A percentile compares a stretch with the other conserved stretches of the same genome.
These are phyloP conservation scores for Oreochromis aureus DNA, from an alignment of 2,113 vertebrate species.

Conservation along the genomic window DNA sequence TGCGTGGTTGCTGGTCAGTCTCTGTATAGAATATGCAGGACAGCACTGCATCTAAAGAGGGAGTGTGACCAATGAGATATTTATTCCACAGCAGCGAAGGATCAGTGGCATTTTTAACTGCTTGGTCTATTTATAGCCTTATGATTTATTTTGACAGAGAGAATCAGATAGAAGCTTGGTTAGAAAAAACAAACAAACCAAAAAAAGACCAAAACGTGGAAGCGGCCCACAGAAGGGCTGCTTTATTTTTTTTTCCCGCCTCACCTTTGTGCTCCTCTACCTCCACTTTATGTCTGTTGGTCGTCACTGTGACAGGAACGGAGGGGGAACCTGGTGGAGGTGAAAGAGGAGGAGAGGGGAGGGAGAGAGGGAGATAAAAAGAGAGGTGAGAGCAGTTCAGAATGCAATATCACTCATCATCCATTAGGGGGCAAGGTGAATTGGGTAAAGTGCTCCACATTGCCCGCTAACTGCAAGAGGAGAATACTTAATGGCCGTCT, in stretches of 20 bases:
- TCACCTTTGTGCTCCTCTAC: conserved; percentile 67
- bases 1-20: conserved; percentile 71
- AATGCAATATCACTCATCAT: conserved; percentile 29
- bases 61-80: conserved; percentile 7
- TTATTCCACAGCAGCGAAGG: background rate
- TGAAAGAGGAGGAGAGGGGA: background rate
- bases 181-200: background rate
- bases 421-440: conserved; percentile 49
- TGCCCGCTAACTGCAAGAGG: conserved; percentile 24
- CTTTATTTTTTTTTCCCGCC: background rate
- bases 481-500: conserved; percentile 38
- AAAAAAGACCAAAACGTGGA: background rate
- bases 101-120: conserved; percentile 8
- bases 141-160: conserved; percentile 4
- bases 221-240: background rate
- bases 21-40: conserved; percentile 81
- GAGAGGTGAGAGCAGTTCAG: conserved; percentile 1
- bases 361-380: background rate
- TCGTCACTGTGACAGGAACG: conserved; percentile 56
- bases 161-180: background rate
- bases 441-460: conserved; percentile 12
- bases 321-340: conserved; percentile 49
- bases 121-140: conserved; percentile 29
- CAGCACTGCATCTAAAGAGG: conserved; percentile 77
- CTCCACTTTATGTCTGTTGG: conserved; percentile 51